phyloP scores from a whole-genome alignment of 2,797 vertebrate species.

The Notoglanidium macrostoma region DNA sequence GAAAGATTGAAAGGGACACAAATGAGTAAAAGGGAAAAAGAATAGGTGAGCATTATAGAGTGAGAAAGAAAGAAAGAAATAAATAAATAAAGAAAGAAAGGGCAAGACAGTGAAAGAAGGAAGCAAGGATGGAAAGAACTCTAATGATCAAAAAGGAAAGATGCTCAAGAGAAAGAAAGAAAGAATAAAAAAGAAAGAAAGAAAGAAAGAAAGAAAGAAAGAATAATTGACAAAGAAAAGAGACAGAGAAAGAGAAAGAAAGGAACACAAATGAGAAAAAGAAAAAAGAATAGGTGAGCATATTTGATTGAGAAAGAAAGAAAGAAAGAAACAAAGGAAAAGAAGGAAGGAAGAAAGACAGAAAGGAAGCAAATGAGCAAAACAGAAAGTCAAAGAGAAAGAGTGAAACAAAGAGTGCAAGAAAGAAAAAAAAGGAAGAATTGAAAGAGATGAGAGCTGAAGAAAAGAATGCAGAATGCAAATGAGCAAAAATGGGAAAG shows the following conservation, averaged over 20 bases:
- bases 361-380: not conserved
- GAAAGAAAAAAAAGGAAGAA: too few relatives aligned
- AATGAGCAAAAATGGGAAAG: too few relatives aligned
- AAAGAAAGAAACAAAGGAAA: not conserved
- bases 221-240: not conserved
- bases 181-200: too few relatives aligned
- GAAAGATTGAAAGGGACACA: not conserved
- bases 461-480: too few relatives aligned
- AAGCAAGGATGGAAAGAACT: not conserved
- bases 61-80: not conserved
- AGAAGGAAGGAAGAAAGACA: conserved; percentile 3
- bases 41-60: not conserved
- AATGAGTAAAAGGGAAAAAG: not conserved
- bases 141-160: too few relatives aligned
- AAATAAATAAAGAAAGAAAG: not conserved
- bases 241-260: not conserved
- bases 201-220: too few relatives aligned
- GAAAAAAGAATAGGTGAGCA: not conserved
- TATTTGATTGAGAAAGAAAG: not conserved
- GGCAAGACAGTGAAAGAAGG: not conserved
- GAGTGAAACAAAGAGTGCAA: too few relatives aligned
- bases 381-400: not conserved
- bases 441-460: too few relatives aligned
- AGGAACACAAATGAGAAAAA: not conserved
- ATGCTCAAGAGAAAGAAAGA: too few relatives aligned